phyloP scores from a whole-genome alignment of 2,797 vertebrate genomes.

The Acrossocheilus wenchowensis region DNA sequence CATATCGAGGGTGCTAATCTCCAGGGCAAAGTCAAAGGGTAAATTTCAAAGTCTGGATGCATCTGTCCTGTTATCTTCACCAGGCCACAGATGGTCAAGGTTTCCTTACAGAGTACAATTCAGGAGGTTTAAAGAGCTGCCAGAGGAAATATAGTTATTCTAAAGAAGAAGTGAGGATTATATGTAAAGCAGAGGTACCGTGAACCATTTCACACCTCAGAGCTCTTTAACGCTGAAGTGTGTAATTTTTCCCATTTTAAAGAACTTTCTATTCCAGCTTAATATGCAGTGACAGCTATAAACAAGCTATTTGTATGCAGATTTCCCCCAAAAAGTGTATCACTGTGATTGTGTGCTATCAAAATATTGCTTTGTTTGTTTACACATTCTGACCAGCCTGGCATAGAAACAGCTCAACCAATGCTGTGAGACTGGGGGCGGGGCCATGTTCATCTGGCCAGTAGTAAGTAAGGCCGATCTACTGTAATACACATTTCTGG shows the following conservation, averaged over 20 bases:
- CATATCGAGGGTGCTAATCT: conserved; percentile 70
- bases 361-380: not conserved
- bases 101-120: conserved; percentile 63
- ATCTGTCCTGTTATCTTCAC: conserved; percentile 69
- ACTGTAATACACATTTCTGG: not conserved
- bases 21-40: conserved; percentile 68
- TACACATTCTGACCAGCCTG: not conserved
- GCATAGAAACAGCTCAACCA: not conserved
- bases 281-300: not conserved
- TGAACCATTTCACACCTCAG: conserved; percentile 18
- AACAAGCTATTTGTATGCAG: not conserved
- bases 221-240: conserved; percentile 1
- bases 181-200: not conserved
- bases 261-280: not conserved
- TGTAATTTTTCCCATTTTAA: not conserved
- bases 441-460: not conserved
- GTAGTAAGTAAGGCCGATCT: not conserved
- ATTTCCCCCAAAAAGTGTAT: not conserved
- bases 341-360: not conserved
- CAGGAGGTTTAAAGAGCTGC: conserved; percentile 53
- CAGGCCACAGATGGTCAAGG: conserved; percentile 61
- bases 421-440: not conserved
- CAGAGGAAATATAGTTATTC: conserved; percentile 48
- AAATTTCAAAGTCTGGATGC: conserved; percentile 68
- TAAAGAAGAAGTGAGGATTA: conserved; percentile 6